phyloP scores from a whole-genome alignment of 2,113 vertebrate species.

The Zosterops japonicus region DNA sequence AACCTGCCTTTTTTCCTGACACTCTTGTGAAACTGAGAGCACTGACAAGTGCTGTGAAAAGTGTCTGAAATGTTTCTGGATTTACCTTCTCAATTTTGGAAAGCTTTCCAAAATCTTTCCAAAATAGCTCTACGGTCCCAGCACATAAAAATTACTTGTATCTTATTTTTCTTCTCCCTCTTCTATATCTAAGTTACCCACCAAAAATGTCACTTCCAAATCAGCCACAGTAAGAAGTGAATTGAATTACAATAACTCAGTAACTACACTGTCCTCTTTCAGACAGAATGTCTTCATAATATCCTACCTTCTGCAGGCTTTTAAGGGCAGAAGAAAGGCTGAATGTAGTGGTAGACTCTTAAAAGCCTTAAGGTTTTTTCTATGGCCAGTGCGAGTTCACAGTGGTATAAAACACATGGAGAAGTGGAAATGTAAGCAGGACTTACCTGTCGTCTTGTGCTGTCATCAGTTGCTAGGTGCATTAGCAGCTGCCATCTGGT shows the following conservation, averaged over 20 bases:
- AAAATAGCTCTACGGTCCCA: not conserved
- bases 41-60: not conserved
- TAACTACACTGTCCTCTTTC: not conserved
- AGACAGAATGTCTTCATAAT: not conserved
- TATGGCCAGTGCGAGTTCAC: not conserved
- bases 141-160: not conserved
- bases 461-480: not conserved
- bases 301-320: not conserved
- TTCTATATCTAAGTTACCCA: not conserved
- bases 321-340: not conserved
- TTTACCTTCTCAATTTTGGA: not conserved
- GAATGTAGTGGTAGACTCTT: not conserved
- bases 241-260: not conserved
- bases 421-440: not conserved
- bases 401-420: not conserved
- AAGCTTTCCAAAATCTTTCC: not conserved
- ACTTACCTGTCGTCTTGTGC: not conserved
- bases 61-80: not conserved
- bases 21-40: not conserved
- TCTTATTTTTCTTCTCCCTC: not conserved
- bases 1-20: not conserved
- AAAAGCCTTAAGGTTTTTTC: not conserved
- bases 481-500: not conserved
- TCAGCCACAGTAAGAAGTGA: not conserved
- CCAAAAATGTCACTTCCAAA: not conserved